Conservation (phyloP, 2,797 vertebrate genomes). For the Gorsachius magnificus region DNA sequence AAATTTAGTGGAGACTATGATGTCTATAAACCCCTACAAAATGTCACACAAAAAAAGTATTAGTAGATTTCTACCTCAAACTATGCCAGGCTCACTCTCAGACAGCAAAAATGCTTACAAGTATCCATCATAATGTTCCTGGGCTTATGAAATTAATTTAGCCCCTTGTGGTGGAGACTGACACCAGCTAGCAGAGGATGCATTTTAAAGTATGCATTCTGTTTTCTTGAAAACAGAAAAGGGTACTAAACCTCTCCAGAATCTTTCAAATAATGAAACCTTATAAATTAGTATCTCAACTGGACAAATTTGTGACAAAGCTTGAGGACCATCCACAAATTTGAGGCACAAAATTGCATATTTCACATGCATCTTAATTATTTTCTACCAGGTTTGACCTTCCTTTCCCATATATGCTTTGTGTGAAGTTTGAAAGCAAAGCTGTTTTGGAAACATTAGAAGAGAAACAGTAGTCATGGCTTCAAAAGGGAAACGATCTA, state of each 20-base stretch:
- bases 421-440: neutral
- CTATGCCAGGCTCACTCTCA: neutral
- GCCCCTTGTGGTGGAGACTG: neutral
- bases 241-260: neutral
- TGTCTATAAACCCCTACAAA: conserved; percentile 11
- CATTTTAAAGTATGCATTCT: neutral
- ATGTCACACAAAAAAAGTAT: neutral
- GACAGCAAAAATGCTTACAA: neutral
- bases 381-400: neutral
- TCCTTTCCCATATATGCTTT: neutral
- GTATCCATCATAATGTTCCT: neutral
- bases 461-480: neutral
- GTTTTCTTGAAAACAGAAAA: neutral
- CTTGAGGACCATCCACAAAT: neutral
- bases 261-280: neutral
- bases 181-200: neutral
- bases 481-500: neutral
- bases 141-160: conserved; percentile 20
- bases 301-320: neutral
- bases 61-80: neutral
- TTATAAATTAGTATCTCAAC: neutral
- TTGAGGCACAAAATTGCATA: neutral
- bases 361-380: neutral
- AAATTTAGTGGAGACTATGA: neutral
- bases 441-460: neutral